These are phyloP conservation scores for Oryzias javanicus DNA, from an alignment of 2,113 vertebrate species.

Conservation along the genomic window DNA sequence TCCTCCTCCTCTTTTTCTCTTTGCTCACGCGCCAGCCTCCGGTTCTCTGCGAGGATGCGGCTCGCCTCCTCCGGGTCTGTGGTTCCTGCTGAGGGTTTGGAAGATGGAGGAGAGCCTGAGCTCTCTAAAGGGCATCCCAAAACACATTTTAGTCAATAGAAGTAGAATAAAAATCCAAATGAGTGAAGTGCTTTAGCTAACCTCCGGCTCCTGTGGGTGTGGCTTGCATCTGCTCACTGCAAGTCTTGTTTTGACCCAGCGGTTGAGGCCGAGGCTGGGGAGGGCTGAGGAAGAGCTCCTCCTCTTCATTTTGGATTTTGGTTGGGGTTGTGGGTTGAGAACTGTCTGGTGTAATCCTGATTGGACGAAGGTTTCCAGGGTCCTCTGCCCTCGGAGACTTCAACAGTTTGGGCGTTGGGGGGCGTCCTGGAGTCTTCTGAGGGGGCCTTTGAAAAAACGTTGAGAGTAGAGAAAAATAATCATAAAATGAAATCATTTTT, in stretches of 20 bases:
- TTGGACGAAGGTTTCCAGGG: conserved; percentile 88
- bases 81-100: conserved; percentile 85
- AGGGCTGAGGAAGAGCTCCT: conserved; percentile 50
- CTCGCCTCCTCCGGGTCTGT: conserved; percentile 92
- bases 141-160: background rate
- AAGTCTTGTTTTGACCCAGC: conserved; percentile 56
- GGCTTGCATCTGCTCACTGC: conserved; percentile 23
- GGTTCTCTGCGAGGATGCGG: conserved; percentile 88
- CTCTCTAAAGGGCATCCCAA: conserved; percentile 36
- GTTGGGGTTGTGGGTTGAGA: conserved; percentile 33
- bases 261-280: conserved; percentile 61
- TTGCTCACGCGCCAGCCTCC: conserved; percentile 90
- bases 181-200: conserved; percentile 5
- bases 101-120: conserved; percentile 50
- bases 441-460: conserved; percentile 60
- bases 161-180: background rate
- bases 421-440: conserved; percentile 77
- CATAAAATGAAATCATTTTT: background rate
- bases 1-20: conserved; percentile 89
- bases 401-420: conserved; percentile 81
- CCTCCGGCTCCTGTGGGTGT: conserved; percentile 15
- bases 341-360: conserved; percentile 73
- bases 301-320: conserved; percentile 24
- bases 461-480: background rate
- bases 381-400: conserved; percentile 75